Percentiles rank a stretch among this genome's conserved stretches.
Conservation (phyloP, 2,888 invertebrate genomes). For the Cryptus armator region DNA sequence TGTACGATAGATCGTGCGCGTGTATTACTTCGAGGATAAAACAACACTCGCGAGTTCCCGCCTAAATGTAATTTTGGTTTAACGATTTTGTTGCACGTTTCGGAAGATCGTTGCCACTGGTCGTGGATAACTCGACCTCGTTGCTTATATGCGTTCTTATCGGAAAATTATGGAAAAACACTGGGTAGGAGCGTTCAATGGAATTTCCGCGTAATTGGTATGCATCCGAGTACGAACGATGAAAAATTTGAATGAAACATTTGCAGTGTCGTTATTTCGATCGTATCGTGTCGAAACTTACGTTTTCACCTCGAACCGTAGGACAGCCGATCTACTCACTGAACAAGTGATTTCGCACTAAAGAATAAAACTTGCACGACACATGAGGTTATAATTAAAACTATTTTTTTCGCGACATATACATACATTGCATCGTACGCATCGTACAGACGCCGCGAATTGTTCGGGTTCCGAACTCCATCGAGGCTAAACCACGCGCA, state of each 20-base stretch:
- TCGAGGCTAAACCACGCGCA: conserved; percentile 74
- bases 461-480: conserved; percentile 71
- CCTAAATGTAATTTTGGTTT: conserved; percentile 53
- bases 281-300: conserved; percentile 32
- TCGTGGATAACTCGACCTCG: background rate
- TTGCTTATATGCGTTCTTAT: conserved; percentile 28
- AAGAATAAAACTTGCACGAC: conserved; percentile 72
- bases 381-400: conserved; percentile 78
- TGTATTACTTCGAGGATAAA: conserved; percentile 1
- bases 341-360: conserved; percentile 67
- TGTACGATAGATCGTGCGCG: conserved; percentile 16
- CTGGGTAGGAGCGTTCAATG: conserved; percentile 32
- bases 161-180: conserved; percentile 45
- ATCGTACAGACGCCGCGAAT: conserved; percentile 73
- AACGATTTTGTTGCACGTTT: conserved; percentile 3
- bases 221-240: background rate
- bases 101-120: conserved; percentile 23
- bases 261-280: background rate
- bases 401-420: conserved; percentile 69
- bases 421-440: conserved; percentile 66
- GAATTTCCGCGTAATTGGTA: conserved; percentile 3
- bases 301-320: conserved; percentile 38
- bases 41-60: conserved; percentile 55
- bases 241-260: conserved; percentile 41
- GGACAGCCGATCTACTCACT: conserved; percentile 22